Base-by-base conservation (phyloP, 2,113 vertebrate genomes). In the Colaptes auratus region DNA sequence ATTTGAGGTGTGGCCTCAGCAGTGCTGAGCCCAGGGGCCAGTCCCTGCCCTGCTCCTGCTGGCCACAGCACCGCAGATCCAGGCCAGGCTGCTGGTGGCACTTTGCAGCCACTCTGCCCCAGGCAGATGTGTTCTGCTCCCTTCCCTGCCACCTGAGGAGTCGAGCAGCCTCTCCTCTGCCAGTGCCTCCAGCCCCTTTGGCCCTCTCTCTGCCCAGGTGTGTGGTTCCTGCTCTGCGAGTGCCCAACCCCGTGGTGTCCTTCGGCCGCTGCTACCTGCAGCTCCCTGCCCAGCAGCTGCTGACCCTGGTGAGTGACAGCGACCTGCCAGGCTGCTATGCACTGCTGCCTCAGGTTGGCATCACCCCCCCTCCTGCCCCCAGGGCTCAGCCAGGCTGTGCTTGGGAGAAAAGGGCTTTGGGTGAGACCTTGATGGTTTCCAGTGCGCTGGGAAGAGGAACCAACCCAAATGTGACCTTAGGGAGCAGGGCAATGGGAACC, bases 211-310 rank as follows among this genome's bases (percentile, higher is more conserved):
- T 52, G 42, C 86, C 59, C 85, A 99, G 99, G 64, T 99, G 99
- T 70, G 13, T 98, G 15, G 97, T 98, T 31, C 99, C 99, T 52
- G 24, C 79, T 1, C 96, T 99, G 73, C 67, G 6, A 13, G 76
- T 98, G 70, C 97, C 97, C n/a, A 96, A 89, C 39, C 87, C 97
- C 1, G 5, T 92, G 2, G 4, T 99, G 94, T 73, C 95, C 1
- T 99, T 99, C 11, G 94, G 97, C 16, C 93, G 46, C 36, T 99
- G 99, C 97, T 99, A 98, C 77, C 96, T 99, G 2, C 93, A 97
- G 79, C 93, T 97, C 39, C 94, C 94, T 2, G 98, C 98, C 27
- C 24, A 95, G 33, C 92, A 96, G 80, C 78, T 39, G 12, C 64
- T 98, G 76, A 95, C 61, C 35, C 96, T 99, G 11, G 96, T 94